phyloP scores from a whole-genome alignment of 2,888 invertebrate genomes.

The Teleogryllus oceanicus region DNA sequence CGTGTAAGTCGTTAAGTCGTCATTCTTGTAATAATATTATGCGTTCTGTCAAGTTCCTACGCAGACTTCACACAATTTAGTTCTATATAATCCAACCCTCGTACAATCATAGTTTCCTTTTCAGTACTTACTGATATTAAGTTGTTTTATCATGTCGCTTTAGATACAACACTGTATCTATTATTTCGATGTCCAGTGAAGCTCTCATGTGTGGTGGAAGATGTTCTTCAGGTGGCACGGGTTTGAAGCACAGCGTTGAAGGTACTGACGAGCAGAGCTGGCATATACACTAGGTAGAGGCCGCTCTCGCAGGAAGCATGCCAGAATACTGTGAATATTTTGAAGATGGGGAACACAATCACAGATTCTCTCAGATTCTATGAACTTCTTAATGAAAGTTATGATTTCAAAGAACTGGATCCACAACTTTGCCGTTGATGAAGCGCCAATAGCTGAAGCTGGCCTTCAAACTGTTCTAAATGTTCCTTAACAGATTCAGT shows the following conservation, averaged over 20 bases:
- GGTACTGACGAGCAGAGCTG: not conserved
- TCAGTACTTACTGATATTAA: not conserved
- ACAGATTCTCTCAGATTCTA: no score
- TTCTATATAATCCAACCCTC: no score
- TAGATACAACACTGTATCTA: not conserved
- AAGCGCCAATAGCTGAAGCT: not conserved
- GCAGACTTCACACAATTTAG: no score
- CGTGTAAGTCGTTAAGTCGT: no score
- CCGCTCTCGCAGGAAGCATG: no score
- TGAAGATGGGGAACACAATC: no score
- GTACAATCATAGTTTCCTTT: no score
- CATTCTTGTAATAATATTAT: no score
- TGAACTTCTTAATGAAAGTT: no score
- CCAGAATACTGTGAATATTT: no score
- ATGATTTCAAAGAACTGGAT: not conserved
- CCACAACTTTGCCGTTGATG: not conserved
- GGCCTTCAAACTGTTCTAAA: slow-evolving; percentile 1
- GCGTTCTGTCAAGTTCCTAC: no score
- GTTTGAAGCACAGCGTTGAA: not conserved
- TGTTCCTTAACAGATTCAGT: not conserved
- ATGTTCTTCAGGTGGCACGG: not conserved
- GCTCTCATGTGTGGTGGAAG: not conserved
- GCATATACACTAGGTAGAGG: no score
- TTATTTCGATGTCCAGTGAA: not conserved
- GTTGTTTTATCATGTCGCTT: not conserved